Evolutionary conservation across 1,140 invertebrate genomes (phyloP).

Genomic region (Ceratina japonica): DNA sequence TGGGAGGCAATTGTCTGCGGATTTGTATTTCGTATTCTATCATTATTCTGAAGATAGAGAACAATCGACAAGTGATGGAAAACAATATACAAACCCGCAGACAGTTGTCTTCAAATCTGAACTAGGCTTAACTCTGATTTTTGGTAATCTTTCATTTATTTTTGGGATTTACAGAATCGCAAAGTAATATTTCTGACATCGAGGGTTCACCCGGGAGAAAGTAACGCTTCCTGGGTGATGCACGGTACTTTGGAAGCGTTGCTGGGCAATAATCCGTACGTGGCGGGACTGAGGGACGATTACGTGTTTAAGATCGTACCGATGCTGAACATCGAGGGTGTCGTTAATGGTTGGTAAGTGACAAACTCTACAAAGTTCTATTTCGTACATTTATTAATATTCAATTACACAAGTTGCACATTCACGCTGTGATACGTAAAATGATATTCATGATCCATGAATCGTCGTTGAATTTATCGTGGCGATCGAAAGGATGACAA

Average conservation of each 20-base stretch:
- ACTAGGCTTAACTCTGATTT: not conserved
- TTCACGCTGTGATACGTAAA: slow-evolving; percentile 64
- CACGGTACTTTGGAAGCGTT: slow-evolving; percentile 88
- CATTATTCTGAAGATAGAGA: too few species aligned
- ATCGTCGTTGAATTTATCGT: slow-evolving; percentile 54
- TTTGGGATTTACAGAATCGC: slow-evolving; percentile 79
- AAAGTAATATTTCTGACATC: slow-evolving; percentile 88
- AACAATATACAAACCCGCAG: too few species aligned
- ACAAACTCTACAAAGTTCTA: slow-evolving; percentile 58
- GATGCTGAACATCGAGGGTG: slow-evolving; percentile 93
- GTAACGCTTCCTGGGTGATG: slow-evolving; percentile 94
- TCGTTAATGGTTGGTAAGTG: slow-evolving; percentile 92
- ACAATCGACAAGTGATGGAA: too few species aligned
- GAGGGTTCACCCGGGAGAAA: slow-evolving; percentile 93
- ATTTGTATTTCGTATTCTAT: too few species aligned
- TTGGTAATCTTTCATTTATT: not conserved
- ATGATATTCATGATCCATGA: slow-evolving; percentile 64
- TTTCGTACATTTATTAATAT: slow-evolving; percentile 72
- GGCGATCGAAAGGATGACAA: slow-evolving; percentile 13
- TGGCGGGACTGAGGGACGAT: slow-evolving; percentile 83
- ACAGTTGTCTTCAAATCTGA: not conserved
- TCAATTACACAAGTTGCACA: slow-evolving; percentile 70
- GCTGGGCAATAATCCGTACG: slow-evolving; percentile 81
- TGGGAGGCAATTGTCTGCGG: too few species aligned
- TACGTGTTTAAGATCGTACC: slow-evolving; percentile 93